Evolutionary conservation across 1,140 invertebrate species (phyloP).

Genomic region (Kradibia gibbosae): DNA sequence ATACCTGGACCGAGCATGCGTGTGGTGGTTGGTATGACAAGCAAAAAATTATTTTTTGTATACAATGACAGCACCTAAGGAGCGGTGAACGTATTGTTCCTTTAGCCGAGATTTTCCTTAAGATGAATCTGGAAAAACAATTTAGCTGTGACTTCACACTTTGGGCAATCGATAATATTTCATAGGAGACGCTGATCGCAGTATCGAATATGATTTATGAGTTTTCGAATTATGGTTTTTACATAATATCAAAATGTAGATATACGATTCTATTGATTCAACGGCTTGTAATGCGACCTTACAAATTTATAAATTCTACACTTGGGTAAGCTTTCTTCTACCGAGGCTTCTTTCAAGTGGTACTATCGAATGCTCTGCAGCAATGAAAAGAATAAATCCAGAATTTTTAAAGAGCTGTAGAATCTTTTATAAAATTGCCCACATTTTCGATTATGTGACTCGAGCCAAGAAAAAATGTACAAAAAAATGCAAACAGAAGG

Average conservation of each 20-base stretch:
- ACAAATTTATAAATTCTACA: neutral
- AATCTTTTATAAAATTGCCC: slow-evolving; percentile 35
- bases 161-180: too few relatives aligned
- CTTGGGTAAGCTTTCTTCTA: slow-evolving; percentile 24
- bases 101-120: too few relatives aligned
- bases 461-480: slow-evolving; percentile 51
- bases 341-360: neutral
- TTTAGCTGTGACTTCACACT: too few relatives aligned
- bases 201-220: too few relatives aligned
- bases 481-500: slow-evolving; percentile 56
- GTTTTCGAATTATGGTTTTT: too few relatives aligned
- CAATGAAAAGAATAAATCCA: slow-evolving; percentile 10
- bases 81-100: too few relatives aligned
- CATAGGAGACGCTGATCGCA: too few relatives aligned
- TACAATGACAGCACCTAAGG: too few relatives aligned
- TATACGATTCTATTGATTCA: neutral
- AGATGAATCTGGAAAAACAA: too few relatives aligned
- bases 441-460: slow-evolving; percentile 35
- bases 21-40: too few relatives aligned
- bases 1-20: too few relatives aligned
- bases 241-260: neutral
- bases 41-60: too few relatives aligned
- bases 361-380: slow-evolving; percentile 25
- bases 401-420: neutral
- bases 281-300: slow-evolving; percentile 2